These are phyloP conservation scores for Labroides dimidiatus DNA, from an alignment of 2,797 vertebrate genomes.

Conservation along the genomic window DNA sequence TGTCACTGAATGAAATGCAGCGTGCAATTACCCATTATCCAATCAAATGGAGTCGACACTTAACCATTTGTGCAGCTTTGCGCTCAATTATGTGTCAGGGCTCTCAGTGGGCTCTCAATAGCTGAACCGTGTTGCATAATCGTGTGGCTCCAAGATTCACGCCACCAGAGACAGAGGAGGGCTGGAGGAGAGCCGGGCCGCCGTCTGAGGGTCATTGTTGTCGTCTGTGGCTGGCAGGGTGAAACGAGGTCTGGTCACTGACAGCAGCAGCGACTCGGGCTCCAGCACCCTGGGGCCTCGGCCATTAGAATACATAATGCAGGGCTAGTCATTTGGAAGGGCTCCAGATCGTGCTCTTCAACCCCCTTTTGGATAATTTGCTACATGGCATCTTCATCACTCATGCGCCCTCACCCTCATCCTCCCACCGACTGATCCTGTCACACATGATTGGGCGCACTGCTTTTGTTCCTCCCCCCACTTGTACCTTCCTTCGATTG, in stretches of 20 bases:
- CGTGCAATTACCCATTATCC: slow-evolving; percentile 77
- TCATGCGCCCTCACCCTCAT: neutral
- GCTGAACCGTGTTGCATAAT: slow-evolving; percentile 58
- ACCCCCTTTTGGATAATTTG: slow-evolving; percentile 80
- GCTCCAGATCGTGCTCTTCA: slow-evolving; percentile 83
- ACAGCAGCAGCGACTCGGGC: slow-evolving; percentile 54
- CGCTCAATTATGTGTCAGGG: slow-evolving; percentile 68
- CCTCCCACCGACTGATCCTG: slow-evolving; percentile 22
- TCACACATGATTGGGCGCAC: slow-evolving; percentile 48
- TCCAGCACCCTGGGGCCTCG: slow-evolving; percentile 59
- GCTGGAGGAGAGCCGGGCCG: slow-evolving; percentile 42
- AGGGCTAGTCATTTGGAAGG: slow-evolving; percentile 83
- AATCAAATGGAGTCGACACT: slow-evolving; percentile 75
- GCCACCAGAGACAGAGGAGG: slow-evolving; percentile 32
- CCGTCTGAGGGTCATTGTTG: slow-evolving; percentile 76
- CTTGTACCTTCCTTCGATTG: slow-evolving; percentile 37
- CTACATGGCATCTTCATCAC: slow-evolving; percentile 51
- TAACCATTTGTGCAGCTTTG: slow-evolving; percentile 69
- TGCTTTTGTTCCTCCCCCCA: slow-evolving; percentile 34
- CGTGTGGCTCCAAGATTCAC: slow-evolving; percentile 39
- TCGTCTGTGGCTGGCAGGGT: slow-evolving; percentile 32
- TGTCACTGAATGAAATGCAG: slow-evolving; percentile 72
- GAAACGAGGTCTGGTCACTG: slow-evolving; percentile 54
- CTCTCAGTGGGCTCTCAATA: slow-evolving; percentile 61
- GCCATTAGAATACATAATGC: slow-evolving; percentile 78